A percentile compares a stretch with the other conserved stretches of the same genome.
These are phyloP conservation scores for Margaritifera margaritifera DNA, from an alignment of 2,888 invertebrate species.

Conservation along the genomic window DNA sequence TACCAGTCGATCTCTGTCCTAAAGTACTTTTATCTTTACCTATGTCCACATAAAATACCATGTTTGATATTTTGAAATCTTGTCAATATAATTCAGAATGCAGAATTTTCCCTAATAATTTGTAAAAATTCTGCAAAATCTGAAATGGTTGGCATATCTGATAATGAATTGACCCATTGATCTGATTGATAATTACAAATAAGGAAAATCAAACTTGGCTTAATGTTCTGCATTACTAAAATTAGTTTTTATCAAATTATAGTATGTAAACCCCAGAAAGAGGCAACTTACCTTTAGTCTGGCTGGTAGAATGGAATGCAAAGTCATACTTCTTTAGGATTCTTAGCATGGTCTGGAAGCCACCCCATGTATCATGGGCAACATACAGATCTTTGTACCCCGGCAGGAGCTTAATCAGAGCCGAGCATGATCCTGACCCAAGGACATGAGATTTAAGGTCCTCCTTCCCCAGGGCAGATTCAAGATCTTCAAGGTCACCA, in stretches of 20 bases:
- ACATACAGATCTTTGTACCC: conserved; percentile 78
- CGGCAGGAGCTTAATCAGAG: conserved; percentile 79
- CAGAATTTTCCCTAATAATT: too few species aligned
- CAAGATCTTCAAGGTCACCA: conserved; percentile 84
- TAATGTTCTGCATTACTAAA: neutral
- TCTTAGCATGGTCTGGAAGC: conserved; percentile 87
- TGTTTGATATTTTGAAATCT: too few species aligned
- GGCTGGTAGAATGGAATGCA: conserved; percentile 32
- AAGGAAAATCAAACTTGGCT: neutral
- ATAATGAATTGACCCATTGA: too few species aligned
- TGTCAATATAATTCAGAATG: too few species aligned
- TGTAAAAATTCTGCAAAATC: too few species aligned
- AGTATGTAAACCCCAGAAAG: neutral
- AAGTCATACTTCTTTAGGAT: conserved; percentile 89
- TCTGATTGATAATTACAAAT: neutral
- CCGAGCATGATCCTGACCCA: conserved; percentile 78
- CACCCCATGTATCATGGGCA: conserved; percentile 87
- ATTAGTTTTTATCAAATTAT: neutral
- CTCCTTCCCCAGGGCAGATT: conserved; percentile 67
- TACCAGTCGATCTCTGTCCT: too few species aligned
- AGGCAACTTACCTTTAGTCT: conserved; percentile 14
- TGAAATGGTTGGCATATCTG: too few species aligned
- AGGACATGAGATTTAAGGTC: conserved; percentile 32
- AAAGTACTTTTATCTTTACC: too few species aligned
- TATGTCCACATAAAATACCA: too few species aligned